Conservation (phyloP, 2,888 invertebrate genomes). For the Pterobdella sp. region DNA sequence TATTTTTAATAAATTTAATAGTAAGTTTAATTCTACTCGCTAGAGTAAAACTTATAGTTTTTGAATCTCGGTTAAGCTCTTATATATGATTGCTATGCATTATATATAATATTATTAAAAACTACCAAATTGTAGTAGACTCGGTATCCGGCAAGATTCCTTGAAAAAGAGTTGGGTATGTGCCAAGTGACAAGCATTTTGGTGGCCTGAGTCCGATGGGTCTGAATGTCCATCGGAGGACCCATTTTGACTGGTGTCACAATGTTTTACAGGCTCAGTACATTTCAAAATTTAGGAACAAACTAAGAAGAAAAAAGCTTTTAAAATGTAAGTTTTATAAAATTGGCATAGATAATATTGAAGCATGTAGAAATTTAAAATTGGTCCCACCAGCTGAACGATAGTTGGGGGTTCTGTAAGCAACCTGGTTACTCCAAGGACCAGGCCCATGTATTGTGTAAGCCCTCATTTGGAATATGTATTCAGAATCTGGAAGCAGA, state of each 20-base stretch:
- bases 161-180: constrained; percentile 54
- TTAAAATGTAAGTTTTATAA: no score
- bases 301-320: no score
- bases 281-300: no score
- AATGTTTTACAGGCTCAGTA: no score
- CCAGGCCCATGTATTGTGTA: constrained; percentile 84
- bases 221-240: constrained; percentile 82
- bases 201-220: constrained; percentile 85
- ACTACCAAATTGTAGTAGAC: constrained; percentile 43
- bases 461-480: constrained; percentile 81
- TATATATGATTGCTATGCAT: no score
- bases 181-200: constrained; percentile 68
- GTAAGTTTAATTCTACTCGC: background rate
- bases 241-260: constrained; percentile 51
- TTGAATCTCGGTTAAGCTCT: background rate
- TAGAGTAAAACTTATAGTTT: background rate
- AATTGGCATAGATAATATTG: background rate
- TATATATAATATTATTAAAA: background rate
- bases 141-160: constrained; percentile 45
- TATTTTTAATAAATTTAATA: background rate
- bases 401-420: constrained; percentile 47
- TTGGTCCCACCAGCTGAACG: constrained; percentile 24
- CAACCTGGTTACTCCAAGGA: constrained; percentile 77
- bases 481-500: constrained; percentile 85
- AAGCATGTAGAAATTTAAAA: background rate